Evolutionary conservation across 1,140 invertebrate genomes (phyloP), one percentile per base, ranked within the genome.

Genomic region (Drosophila bipectinata): DNA sequence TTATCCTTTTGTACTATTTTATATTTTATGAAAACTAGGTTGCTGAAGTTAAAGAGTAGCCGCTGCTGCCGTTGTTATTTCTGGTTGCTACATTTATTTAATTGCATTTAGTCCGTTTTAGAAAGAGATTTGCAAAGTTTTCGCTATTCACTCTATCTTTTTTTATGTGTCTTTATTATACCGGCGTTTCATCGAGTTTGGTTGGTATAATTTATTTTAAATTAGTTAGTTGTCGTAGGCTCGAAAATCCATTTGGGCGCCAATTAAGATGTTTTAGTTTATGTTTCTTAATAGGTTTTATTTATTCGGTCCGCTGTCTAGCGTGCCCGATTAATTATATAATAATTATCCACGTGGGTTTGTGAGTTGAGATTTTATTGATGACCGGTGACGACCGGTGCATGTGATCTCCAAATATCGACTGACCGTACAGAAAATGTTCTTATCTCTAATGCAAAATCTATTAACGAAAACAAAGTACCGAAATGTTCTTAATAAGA

Each of bases 261-360:
- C n/a, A n/a, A n/a, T n/a, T n/a, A n/a, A n/a, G n/a, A n/a, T 28
- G 6, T 28, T 32, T 32, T 1, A 32, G 30, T 32, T 32, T 28
- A 28, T 28, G 26, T 41, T 41, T 41, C 1, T 41, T n/a, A 41
- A 41, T 41, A 41, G n/a, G 37, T 41, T 41, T 41, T 41, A 41
- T n/a, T 41, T 41, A 1, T 14, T 41, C 12, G 37, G 12, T 41
- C 37, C 37, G 37, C 10, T 14, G 37, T n/a, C 37, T 41, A 41
- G 37, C 37, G 37, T 41, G n/a, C 37, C 34, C 37, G 6, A n/a
- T 41, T 5, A 41, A 4, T 41, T 41, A 41, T 41, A 41, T 41
- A n/a, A 41, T 41, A 12, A 41, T 41, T n/a, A 37, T 37, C 34
- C 34, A 37, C 34, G 34, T 37, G 34, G 34, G 6, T 37, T 37